Conservation (phyloP, 1,140 invertebrate species). For the Drosophila kepulauana region DNA sequence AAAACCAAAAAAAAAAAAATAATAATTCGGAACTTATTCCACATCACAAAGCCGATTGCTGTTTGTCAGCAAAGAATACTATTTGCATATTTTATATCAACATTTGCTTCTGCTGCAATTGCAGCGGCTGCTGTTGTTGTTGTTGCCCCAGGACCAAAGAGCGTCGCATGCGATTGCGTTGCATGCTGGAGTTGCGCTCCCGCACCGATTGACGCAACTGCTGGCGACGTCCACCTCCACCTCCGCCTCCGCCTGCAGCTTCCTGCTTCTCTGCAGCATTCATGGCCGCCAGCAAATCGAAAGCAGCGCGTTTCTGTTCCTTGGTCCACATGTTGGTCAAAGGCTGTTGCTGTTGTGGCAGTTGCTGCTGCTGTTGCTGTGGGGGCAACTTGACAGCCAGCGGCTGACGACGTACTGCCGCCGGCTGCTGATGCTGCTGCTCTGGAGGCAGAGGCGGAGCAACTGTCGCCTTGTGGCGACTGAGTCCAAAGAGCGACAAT, state of each 20-base stretch:
- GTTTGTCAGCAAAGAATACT: constrained; percentile 13
- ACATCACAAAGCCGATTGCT: constrained; percentile 69
- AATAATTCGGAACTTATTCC: constrained; percentile 66
- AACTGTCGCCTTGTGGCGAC: constrained; percentile 52
- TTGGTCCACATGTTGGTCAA: constrained; percentile 84
- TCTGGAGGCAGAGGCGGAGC: constrained; percentile 11
- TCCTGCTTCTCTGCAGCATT: constrained; percentile 76
- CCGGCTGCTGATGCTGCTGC: not conserved
- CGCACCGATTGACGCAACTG: constrained; percentile 72
- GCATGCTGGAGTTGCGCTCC: constrained; percentile 69
- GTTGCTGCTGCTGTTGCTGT: constrained; percentile 31
- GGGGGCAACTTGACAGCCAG: constrained; percentile 50
- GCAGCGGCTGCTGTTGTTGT: constrained; percentile 1
- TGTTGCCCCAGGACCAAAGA: constrained; percentile 50
- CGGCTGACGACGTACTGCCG: constrained; percentile 36
- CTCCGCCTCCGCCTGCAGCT: constrained; percentile 1
- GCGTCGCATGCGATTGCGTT: constrained; percentile 69
- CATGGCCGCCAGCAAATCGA: constrained; percentile 85
- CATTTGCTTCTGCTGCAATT: constrained; percentile 58
- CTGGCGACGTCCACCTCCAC: constrained; percentile 40
- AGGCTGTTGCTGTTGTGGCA: constrained; percentile 28
- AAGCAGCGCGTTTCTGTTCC: constrained; percentile 85
- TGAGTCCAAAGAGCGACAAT: constrained; percentile 72
- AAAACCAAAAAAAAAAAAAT: constrained; percentile 49
- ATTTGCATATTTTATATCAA: constrained; percentile 47